phyloP scores from a whole-genome alignment of 2,797 vertebrate species.

The Pelochelys cantorii region DNA sequence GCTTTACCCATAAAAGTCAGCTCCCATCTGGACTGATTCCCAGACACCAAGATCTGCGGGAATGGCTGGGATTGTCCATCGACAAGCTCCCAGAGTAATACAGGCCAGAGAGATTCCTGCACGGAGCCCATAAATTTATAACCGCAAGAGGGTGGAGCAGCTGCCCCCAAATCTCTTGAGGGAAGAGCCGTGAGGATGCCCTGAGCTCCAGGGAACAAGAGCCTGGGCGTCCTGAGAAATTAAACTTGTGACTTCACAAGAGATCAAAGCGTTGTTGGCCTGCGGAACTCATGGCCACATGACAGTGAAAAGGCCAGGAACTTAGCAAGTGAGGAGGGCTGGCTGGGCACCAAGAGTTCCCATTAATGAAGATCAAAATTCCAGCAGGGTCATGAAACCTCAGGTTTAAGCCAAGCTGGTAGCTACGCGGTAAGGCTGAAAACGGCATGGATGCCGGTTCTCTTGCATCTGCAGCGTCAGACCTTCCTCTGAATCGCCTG shows the following conservation, averaged over 20 bases:
- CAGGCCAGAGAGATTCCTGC: neutral
- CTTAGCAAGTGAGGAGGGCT: neutral
- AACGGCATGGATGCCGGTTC: neutral
- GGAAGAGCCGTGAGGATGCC: neutral
- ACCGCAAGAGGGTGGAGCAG: no score
- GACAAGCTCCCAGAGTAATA: no score
- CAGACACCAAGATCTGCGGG: neutral
- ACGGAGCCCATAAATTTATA: neutral
- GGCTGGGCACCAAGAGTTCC: neutral
- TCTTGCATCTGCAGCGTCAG: neutral
- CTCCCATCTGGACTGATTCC: neutral
- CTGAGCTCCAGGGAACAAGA: neutral
- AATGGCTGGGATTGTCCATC: no score
- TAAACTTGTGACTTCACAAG: neutral
- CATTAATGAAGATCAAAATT: neutral
- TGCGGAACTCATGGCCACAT: neutral
- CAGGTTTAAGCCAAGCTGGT: neutral
- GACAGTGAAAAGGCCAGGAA: neutral
- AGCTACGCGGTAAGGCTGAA: neutral
- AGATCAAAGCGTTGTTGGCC: neutral
- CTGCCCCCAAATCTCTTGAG: no score
- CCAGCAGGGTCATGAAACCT: accelerated
- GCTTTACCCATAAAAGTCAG: neutral
- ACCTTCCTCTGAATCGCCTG: neutral
- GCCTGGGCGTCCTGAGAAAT: neutral